Conservation (phyloP, 2,113 vertebrate species). For the Austrofundulus limnaeus region DNA sequence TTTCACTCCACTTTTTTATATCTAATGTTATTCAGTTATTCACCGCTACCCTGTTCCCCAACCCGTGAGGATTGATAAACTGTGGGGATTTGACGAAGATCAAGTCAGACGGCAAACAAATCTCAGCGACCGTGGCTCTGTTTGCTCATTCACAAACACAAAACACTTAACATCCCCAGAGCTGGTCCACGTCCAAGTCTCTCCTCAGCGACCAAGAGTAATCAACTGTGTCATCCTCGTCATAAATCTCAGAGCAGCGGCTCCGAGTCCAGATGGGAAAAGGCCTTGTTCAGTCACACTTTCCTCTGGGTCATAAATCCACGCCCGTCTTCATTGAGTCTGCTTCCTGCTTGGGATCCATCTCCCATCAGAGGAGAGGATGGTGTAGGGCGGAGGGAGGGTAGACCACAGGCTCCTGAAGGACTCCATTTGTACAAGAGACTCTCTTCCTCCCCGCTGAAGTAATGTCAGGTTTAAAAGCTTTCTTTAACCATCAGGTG, state of each 20-base stretch:
- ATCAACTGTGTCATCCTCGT: conserved; percentile 75
- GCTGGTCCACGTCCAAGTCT: conserved; percentile 68
- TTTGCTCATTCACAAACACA: conserved; percentile 51
- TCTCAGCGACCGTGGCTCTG: conserved; percentile 28
- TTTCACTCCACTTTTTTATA: neutral
- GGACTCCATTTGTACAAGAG: conserved; percentile 68
- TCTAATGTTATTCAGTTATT: conserved; percentile 20
- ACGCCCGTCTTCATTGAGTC: conserved; percentile 51
- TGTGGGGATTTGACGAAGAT: conserved; percentile 30
- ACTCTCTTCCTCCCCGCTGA: conserved; percentile 54
- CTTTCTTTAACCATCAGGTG: conserved; percentile 38
- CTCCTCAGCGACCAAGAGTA: conserved; percentile 71
- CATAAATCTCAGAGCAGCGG: conserved; percentile 74
- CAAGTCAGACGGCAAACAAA: conserved; percentile 30
- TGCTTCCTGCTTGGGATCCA: conserved; percentile 55
- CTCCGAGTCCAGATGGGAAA: conserved; percentile 67
- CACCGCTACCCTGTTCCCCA: conserved; percentile 16
- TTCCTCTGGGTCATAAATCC: conserved; percentile 73
- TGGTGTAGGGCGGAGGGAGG: no score
- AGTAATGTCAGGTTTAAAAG: conserved; percentile 49
- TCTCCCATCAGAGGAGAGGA: conserved; percentile 49
- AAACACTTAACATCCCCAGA: conserved; percentile 38
- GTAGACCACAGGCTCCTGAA: conserved; percentile 53
- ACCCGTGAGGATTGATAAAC: conserved; percentile 21
- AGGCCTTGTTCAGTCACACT: conserved; percentile 58